These are phyloP conservation scores for Proteles cristata DNA, from an alignment of 2,113 vertebrate genomes.

Conservation along the genomic window DNA sequence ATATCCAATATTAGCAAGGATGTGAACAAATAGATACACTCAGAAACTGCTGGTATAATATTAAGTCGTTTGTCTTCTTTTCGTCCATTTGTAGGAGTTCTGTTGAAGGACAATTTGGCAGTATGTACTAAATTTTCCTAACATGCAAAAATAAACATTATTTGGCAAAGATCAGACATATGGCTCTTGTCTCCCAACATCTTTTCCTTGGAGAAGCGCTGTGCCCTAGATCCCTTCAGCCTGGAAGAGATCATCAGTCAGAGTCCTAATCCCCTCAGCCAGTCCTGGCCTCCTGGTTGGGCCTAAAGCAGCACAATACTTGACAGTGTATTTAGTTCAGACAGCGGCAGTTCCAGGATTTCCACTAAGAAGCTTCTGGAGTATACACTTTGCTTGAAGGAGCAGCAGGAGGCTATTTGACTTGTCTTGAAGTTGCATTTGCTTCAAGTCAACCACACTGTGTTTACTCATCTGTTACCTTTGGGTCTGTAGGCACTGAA, in stretches of 20 bases:
- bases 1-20: background rate
- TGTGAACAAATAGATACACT: background rate
- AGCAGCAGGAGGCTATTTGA: background rate
- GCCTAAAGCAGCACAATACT: background rate
- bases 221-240: background rate
- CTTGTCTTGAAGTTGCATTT: background rate
- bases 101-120: background rate
- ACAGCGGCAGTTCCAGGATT: background rate
- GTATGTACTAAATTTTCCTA: background rate
- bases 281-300: background rate
- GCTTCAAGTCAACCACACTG: background rate
- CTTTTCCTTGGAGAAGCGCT: background rate
- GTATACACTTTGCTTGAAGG: too few species aligned
- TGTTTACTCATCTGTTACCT: background rate
- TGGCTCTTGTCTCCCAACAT: background rate
- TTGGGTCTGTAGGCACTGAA: background rate
- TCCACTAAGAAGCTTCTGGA: background rate
- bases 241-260: background rate
- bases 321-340: background rate
- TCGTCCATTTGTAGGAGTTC: background rate
- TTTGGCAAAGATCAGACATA: background rate
- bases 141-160: background rate
- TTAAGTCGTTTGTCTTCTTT: background rate
- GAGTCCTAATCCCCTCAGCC: background rate
- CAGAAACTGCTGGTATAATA: background rate